These are phyloP conservation scores for Pantherophis vulpinus DNA, from an alignment of 2,797 vertebrate genomes.

Conservation along the genomic window DNA sequence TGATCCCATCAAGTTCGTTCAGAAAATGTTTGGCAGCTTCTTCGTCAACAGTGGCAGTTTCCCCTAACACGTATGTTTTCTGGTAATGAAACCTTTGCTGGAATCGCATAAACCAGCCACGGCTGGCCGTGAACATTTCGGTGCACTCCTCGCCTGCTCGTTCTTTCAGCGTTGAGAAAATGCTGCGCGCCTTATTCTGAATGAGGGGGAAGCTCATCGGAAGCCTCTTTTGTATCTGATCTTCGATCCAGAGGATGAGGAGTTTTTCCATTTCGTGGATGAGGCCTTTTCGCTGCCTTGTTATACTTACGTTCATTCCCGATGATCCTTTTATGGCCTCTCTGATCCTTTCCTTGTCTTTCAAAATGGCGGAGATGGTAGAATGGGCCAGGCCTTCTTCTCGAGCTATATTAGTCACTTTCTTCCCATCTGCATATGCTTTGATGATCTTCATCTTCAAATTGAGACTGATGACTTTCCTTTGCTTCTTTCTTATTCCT, in stretches of 20 bases:
- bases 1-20: neutral
- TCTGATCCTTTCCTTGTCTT: neutral
- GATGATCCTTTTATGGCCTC: neutral
- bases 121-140: neutral
- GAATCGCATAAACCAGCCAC: neutral
- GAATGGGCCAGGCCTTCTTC: neutral
- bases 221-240: neutral
- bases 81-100: neutral
- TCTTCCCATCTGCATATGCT: neutral
- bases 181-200: neutral
- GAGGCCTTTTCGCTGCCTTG: neutral
- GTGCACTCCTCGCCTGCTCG: neutral
- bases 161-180: neutral
- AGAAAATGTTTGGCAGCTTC: neutral
- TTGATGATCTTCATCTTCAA: neutral
- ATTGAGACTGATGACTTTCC: neutral
- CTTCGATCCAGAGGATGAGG: neutral
- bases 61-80: neutral
- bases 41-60: neutral
- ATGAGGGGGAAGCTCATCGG: neutral
- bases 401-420: neutral
- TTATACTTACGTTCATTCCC: neutral
- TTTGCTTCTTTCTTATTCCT: neutral
- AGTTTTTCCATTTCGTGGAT: neutral
- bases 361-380: neutral